A percentile compares a stretch with the other conserved stretches of the same genome.
Conservation (phyloP, 2,888 invertebrate genomes). For the Aproaerema taeniolella region DNA sequence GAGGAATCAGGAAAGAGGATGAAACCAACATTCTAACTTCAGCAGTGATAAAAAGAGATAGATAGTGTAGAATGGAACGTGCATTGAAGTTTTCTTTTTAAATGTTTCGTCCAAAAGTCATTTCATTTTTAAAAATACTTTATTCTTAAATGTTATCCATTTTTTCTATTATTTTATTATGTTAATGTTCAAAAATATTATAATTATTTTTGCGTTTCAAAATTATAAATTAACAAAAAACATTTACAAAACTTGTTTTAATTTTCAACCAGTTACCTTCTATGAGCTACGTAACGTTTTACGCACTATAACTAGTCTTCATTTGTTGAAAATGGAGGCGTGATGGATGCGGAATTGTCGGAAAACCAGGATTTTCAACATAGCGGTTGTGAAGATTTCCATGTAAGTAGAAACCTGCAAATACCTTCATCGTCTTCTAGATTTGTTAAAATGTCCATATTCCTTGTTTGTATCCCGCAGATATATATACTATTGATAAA, state of each 20-base stretch:
- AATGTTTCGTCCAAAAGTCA: too few species aligned
- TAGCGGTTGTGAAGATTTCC: constrained; percentile 52
- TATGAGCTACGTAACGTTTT: constrained; percentile 28
- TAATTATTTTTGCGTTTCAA: not conserved
- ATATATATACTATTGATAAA: constrained; percentile 40
- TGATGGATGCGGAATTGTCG: constrained; percentile 64
- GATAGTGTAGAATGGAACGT: too few species aligned
- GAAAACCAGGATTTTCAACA: constrained; percentile 61
- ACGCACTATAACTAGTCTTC: constrained; percentile 50
- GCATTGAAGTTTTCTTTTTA: too few species aligned
- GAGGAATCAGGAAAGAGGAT: too few species aligned
- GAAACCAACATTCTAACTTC: too few species aligned
- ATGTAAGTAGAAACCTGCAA: constrained; percentile 44
- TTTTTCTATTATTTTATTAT: not conserved
- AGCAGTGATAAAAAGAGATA: too few species aligned
- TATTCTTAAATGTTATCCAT: too few species aligned
- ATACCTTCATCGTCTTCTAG: constrained; percentile 45
- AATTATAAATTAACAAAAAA: not conserved
- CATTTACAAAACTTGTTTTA: not conserved
- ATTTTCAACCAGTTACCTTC: constrained; percentile 21
- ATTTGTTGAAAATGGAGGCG: constrained; percentile 75
- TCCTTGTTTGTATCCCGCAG: constrained; percentile 26
- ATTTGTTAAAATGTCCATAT: constrained; percentile 32
- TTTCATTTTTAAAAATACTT: too few species aligned
- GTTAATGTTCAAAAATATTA: not conserved